Evolutionary conservation across 2,888 invertebrate species (phyloP), one percentile per base, ranked within the genome.

Genomic region (Xestia sexstrigata): DNA sequence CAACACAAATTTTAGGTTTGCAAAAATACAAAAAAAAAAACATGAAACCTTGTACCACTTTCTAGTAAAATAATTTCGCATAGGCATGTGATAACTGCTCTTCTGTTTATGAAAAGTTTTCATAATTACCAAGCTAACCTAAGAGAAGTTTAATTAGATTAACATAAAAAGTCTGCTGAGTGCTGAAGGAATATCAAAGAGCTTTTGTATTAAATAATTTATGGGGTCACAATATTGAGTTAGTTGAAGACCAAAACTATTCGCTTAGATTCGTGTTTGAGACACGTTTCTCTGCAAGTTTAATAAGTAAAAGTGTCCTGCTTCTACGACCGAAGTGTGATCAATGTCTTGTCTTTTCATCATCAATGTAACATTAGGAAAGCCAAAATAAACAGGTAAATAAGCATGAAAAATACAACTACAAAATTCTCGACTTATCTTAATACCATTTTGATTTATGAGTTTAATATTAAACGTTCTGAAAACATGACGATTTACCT

Each of bases 401-500:
- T 20, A 66, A 39, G 13, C 17, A 47, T 39, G 42, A 65, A n/a
- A 79, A 39, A 49, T 26, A 42, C 7, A 23, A 74, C 58, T 20
- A 45, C 20, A 58, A 49, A 26, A 58, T 49, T 74, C 30, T 66
- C 42, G 42, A 74, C n/a, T 42, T 78, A 67, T 78, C 78, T 49
- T 58, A 58, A 81, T 45, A 74, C 45, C 65, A 62, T 66, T 84
- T 75, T 70, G 42, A 75, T 76, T 72, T 66, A 75, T 70, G 30
- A 74, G 66, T 55, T 82, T 30, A 62, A 62, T 70, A 70, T 68
- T 68, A 72, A 72, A 72, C 26, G n/a, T 60, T 69, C 71, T 74
- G 45, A 62, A 78, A 76, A 74, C 47, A 79, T 78, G 70, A 76
- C 71, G 66, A 60, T 79, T 65, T 70, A 75, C 66, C 78, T 70